Evolutionary conservation across 2,113 vertebrate species (phyloP).

Genomic region (Zootoca vivipara): DNA sequence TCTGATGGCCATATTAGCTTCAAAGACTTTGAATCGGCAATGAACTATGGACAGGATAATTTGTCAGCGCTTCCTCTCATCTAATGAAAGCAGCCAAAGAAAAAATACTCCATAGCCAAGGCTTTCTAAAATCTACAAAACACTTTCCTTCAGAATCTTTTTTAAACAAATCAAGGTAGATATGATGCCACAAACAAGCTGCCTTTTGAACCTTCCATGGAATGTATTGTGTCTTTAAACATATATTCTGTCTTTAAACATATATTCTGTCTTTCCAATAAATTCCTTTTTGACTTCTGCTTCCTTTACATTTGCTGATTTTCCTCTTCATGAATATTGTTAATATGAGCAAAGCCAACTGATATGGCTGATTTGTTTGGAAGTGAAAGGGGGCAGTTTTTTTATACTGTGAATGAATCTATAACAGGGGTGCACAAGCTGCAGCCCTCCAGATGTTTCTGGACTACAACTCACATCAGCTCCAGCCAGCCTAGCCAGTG

Average conservation of each 20-base stretch:
- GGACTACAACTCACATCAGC: too few species aligned
- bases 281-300: slow-evolving; percentile 2
- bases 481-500: too few species aligned
- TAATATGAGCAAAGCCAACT: background rate
- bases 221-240: slow-evolving; percentile 53
- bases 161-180: slow-evolving; percentile 57
- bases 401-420: background rate
- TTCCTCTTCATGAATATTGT: background rate
- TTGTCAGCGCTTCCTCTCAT: slow-evolving; percentile 41
- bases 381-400: background rate
- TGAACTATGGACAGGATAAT: slow-evolving; percentile 70
- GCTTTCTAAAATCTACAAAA: slow-evolving; percentile 65
- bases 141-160: slow-evolving; percentile 59
- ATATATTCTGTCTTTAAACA: slow-evolving; percentile 17
- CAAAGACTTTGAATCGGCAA: slow-evolving; percentile 81
- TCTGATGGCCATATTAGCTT: slow-evolving; percentile 80
- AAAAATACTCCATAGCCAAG: slow-evolving; percentile 53
- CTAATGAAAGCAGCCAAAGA: slow-evolving; percentile 49
- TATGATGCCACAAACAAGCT: slow-evolving; percentile 43
- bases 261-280: slow-evolving; percentile 5
- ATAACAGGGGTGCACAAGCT: too few species aligned
- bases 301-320: slow-evolving; percentile 31
- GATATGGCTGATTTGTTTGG: background rate
- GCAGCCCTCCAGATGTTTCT: too few species aligned
- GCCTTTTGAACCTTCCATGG: slow-evolving; percentile 61